A percentile compares a stretch with the other conserved stretches of the same genome.
Evolutionary conservation across 1,140 invertebrate genomes (phyloP).

Genomic region (Caenorhabditis brenneri): DNA sequence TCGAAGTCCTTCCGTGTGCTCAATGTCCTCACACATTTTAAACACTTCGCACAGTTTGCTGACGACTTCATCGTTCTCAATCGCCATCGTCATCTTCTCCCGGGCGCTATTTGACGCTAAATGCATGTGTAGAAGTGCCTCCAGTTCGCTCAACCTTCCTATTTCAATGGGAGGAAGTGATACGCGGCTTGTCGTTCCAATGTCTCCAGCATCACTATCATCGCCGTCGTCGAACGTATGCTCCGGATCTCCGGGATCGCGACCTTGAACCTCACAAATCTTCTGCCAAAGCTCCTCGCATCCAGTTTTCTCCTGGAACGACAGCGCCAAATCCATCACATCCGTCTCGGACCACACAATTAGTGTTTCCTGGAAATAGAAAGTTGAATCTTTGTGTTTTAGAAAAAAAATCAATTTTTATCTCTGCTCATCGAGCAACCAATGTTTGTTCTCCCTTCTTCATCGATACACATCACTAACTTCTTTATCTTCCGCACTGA

Average conservation of each 20-base stretch:
- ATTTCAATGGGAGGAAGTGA: constrained; percentile 88
- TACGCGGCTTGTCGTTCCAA: constrained; percentile 39
- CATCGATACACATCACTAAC: constrained; percentile 25
- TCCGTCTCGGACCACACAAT: constrained; percentile 99
- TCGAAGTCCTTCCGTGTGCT: constrained; percentile 91
- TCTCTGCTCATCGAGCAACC: constrained; percentile 19
- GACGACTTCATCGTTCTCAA: constrained; percentile 90
- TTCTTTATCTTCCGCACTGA: background rate
- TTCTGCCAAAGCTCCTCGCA: constrained; percentile 99
- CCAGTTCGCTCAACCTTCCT: constrained; percentile 88
- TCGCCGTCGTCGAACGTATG: constrained; percentile 73
- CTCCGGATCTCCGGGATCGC: constrained; percentile 74
- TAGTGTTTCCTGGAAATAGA: constrained; percentile 82
- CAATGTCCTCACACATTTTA: constrained; percentile 93
- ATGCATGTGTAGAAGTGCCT: constrained; percentile 72
- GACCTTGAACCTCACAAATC: constrained; percentile 85
- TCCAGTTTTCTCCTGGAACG: constrained; percentile 99
- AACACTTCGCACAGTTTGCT: constrained; percentile 92
- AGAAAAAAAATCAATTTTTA: background rate
- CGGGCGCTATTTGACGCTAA: constrained; percentile 81
- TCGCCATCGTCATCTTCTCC: constrained; percentile 90
- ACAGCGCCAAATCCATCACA: constrained; percentile 96
- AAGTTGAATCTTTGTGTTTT: background rate
- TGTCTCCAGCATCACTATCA: constrained; percentile 81
- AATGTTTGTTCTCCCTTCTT: constrained; percentile 20